A percentile compares a stretch with the other conserved stretches of the same genome.
phyloP scores from a whole-genome alignment of 2,888 invertebrate genomes.

The Cataglyphis albicans region DNA sequence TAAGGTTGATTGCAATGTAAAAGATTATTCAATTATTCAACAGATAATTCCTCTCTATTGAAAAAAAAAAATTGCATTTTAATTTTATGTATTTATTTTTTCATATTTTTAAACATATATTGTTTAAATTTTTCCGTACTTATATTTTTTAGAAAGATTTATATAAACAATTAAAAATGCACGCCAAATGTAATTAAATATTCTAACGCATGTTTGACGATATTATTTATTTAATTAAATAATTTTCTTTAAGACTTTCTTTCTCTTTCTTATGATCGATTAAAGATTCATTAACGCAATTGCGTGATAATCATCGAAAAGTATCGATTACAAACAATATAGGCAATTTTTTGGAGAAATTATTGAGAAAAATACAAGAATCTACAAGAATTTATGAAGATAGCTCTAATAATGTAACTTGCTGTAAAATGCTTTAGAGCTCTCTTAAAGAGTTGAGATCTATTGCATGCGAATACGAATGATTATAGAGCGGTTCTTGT shows the following conservation, averaged over 20 bases:
- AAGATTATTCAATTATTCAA: slow-evolving; percentile 15
- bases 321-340: not conserved
- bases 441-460: not conserved
- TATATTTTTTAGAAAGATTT: not conserved
- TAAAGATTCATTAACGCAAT: not conserved
- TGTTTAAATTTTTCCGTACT: not conserved
- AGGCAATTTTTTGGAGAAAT: not conserved
- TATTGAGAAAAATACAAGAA: not conserved
- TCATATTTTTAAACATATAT: not conserved
- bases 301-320: not conserved
- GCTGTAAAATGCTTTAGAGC: not conserved
- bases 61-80: not conserved
- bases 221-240: not conserved
- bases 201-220: not conserved
- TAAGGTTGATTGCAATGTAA: slow-evolving; percentile 15
- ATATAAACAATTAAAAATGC: not conserved
- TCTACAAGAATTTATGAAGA: not conserved
- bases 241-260: not conserved
- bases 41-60: not conserved
- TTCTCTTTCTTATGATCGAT: not conserved
- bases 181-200: not conserved
- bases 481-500: slow-evolving; percentile 9
- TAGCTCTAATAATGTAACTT: slow-evolving; percentile 12
- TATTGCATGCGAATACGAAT: not conserved
- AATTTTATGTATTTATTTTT: not conserved